Conservation (phyloP, 2,113 vertebrate species). For the Neodontobutis hainanensis region DNA sequence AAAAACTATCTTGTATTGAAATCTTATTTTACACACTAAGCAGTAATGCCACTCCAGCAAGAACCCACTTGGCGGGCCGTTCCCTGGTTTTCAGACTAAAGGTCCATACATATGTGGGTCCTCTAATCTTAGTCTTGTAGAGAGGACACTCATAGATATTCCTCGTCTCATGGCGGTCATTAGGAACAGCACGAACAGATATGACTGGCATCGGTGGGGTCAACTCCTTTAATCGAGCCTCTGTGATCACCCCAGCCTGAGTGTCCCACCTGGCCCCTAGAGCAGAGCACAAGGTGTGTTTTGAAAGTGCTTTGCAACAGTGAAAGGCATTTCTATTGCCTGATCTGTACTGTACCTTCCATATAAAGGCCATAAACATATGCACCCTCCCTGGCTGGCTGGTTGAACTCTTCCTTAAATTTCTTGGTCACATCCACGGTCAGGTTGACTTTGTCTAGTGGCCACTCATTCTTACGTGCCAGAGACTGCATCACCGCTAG, state of each 20-base stretch:
- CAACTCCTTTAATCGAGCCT: constrained; percentile 77
- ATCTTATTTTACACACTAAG: constrained; percentile 70
- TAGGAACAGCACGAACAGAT: constrained; percentile 75
- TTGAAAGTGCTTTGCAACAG: background rate
- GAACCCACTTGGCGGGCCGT: constrained; percentile 76
- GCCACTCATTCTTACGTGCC: constrained; percentile 84
- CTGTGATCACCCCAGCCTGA: constrained; percentile 73
- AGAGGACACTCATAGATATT: constrained; percentile 82
- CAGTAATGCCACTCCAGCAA: constrained; percentile 81
- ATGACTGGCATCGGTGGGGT: constrained; percentile 76
- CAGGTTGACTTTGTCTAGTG: constrained; percentile 81
- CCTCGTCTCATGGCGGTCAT: constrained; percentile 78
- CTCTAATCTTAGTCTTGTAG: constrained; percentile 80
- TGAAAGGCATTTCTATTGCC: background rate
- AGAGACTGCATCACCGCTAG: constrained; percentile 79
- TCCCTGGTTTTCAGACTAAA: constrained; percentile 80
- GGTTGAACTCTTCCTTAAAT: constrained; percentile 83
- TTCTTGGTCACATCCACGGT: constrained; percentile 80
- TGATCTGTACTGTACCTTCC: constrained; percentile 67
- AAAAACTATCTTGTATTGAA: background rate
- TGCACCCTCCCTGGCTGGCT: constrained; percentile 77
- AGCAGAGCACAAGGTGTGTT: background rate
- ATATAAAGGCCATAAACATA: constrained; percentile 77
- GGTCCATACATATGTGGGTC: constrained; percentile 72
- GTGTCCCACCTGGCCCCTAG: constrained; percentile 81